These are phyloP conservation scores for Amazona ochrocephala DNA, from an alignment of 2,797 vertebrate genomes.

Conservation along the genomic window DNA sequence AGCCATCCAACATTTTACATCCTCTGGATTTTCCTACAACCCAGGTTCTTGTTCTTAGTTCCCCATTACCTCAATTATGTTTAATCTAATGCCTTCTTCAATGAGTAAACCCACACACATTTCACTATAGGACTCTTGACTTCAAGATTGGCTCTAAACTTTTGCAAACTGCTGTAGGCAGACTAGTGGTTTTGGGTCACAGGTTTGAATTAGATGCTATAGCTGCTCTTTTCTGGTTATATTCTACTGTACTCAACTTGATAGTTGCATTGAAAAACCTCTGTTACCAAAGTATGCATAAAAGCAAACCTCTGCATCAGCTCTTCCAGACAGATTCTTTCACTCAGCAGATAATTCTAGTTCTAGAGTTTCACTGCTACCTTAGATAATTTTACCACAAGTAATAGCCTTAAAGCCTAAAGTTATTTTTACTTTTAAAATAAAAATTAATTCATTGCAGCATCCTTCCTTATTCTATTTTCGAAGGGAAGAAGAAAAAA, in stretches of 20 bases:
- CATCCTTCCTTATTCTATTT: conserved; percentile 17
- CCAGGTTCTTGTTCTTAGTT: not conserved
- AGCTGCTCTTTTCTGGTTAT: not conserved
- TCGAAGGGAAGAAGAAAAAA: not conserved
- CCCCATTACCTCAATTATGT: not conserved
- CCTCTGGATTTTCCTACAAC: not conserved
- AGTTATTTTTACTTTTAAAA: conserved; percentile 15
- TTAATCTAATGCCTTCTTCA: not conserved
- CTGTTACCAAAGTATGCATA: not conserved
- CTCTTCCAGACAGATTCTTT: not conserved
- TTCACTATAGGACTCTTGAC: not conserved
- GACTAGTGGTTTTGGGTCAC: not conserved
- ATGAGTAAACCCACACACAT: not conserved
- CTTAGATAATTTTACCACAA: not conserved
- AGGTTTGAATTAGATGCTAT: not conserved
- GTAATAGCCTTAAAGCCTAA: not conserved
- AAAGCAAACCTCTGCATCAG: not conserved
- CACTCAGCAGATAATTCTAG: conserved; percentile 1
- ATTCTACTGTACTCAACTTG: not conserved
- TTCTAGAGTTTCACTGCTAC: not conserved
- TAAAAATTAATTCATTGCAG: not conserved
- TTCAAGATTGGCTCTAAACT: not conserved
- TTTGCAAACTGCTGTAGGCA: not conserved
- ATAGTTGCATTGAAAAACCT: not conserved
- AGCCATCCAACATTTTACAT: not conserved